phyloP scores from a whole-genome alignment of 2,797 vertebrate genomes.

The Otus scops region DNA sequence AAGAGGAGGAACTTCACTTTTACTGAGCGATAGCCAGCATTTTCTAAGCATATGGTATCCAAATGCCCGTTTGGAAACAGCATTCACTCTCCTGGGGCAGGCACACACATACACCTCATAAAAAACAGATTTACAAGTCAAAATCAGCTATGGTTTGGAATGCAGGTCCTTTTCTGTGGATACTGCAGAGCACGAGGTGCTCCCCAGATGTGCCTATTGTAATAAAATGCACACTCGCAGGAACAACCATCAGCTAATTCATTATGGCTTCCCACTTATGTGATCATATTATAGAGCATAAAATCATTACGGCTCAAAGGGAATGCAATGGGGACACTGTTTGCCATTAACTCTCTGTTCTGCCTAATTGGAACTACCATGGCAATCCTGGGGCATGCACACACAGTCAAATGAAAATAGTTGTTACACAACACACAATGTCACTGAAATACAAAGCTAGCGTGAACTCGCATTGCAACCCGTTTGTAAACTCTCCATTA shows the following conservation, averaged over 20 bases:
- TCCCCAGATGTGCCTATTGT: constrained; percentile 24
- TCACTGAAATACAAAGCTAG: neutral
- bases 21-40: neutral
- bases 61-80: constrained; percentile 18
- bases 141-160: neutral
- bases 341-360: neutral
- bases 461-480: accelerated
- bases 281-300: neutral
- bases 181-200: neutral
- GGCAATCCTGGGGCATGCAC: neutral
- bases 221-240: neutral
- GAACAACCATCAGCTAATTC: neutral
- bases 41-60: constrained; percentile 46
- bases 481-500: neutral
- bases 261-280: neutral
- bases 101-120: constrained; percentile 47
- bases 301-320: neutral
- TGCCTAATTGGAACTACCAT: neutral
- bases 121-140: constrained; percentile 62
- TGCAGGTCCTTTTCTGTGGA: neutral
- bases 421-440: neutral
- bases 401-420: accelerated
- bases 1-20: neutral
- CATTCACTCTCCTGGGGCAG: neutral
- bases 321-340: neutral